Percentiles rank a stretch among this genome's conserved stretches.
Evolutionary conservation across 2,113 vertebrate genomes (phyloP).

Genomic region (Eupsittula cactorum): DNA sequence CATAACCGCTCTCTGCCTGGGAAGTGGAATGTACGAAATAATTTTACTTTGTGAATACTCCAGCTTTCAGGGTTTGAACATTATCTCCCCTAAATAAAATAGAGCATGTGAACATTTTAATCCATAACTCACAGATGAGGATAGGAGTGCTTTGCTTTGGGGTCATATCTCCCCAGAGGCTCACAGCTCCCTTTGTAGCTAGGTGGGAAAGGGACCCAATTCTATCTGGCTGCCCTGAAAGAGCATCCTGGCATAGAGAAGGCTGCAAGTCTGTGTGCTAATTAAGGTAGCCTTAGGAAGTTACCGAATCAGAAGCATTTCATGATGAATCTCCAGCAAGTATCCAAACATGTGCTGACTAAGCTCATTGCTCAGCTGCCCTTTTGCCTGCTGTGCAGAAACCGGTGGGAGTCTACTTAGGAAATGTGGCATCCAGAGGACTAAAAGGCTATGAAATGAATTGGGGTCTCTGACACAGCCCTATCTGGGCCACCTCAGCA

Average conservation of each 20-base stretch:
- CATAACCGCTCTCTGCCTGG: background rate
- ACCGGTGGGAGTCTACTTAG: background rate
- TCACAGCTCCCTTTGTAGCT: background rate
- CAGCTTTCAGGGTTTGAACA: background rate
- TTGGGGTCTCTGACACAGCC: conserved; percentile 39
- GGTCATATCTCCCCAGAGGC: background rate
- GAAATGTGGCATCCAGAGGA: background rate
- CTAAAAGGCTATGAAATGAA: conserved; percentile 38
- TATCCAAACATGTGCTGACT: background rate
- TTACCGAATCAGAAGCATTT: background rate
- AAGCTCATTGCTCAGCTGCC: background rate
- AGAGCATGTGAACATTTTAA: background rate
- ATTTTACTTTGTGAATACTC: background rate
- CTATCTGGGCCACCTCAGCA: conserved; percentile 36
- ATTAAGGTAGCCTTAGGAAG: background rate
- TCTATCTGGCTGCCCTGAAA: background rate
- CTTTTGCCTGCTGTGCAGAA: background rate
- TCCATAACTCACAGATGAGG: background rate
- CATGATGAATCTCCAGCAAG: background rate
- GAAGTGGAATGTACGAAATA: background rate
- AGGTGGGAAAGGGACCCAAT: background rate
- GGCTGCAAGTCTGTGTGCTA: background rate
- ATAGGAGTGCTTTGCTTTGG: background rate
- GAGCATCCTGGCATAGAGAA: background rate
- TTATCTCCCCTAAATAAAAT: background rate